Evolutionary conservation across 2,797 vertebrate genomes (phyloP).

Genomic region (Poecile montanus): DNA sequence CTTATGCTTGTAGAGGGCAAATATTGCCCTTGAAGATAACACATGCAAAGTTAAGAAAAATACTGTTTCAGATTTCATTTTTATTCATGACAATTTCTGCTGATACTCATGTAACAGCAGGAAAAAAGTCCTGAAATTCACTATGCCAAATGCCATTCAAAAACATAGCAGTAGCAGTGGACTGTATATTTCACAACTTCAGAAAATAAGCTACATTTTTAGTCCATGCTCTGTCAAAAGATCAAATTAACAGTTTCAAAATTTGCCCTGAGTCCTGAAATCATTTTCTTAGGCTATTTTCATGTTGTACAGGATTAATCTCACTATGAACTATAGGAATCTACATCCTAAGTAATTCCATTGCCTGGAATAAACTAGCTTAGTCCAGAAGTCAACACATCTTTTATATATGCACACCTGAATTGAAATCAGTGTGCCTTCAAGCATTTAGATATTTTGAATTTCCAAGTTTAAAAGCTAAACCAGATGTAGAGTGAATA

Average conservation of each 20-base stretch:
- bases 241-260: neutral
- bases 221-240: neutral
- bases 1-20: rapidly evolving
- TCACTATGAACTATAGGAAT: neutral
- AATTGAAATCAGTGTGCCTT: neutral
- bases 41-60: neutral
- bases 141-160: neutral
- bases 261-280: neutral
- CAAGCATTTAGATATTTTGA: neutral
- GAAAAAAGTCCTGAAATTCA: neutral
- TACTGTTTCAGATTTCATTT: neutral
- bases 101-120: neutral
- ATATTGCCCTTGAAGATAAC: neutral
- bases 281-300: neutral
- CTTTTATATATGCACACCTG: neutral
- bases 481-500: neutral
- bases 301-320: neutral
- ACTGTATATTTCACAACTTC: neutral
- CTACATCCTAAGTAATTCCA: neutral
- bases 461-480: neutral
- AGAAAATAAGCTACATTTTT: neutral
- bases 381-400: neutral
- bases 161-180: neutral
- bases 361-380: neutral
- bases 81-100: neutral